phyloP scores from a whole-genome alignment of 2,113 vertebrate species.

The Geococcyx californianus region DNA sequence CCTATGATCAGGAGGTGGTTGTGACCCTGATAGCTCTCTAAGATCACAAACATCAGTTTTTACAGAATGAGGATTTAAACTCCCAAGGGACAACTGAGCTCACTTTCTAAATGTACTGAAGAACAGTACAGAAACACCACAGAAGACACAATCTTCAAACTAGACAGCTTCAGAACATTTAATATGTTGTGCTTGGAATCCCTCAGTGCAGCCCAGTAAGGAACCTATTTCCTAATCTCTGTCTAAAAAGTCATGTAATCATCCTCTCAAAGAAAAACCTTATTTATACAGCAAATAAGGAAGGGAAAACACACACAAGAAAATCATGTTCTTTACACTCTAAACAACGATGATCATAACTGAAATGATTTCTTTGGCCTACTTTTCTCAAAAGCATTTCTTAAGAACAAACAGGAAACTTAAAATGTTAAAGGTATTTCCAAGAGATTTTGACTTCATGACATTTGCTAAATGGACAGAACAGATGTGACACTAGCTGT shows the following conservation, averaged over 20 bases:
- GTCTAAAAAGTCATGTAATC: not conserved
- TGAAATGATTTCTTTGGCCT: not conserved
- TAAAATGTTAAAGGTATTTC: not conserved
- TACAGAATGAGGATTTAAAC: not conserved
- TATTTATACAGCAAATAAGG: not conserved
- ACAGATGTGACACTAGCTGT: not conserved
- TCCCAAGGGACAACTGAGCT: not conserved
- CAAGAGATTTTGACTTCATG: not conserved
- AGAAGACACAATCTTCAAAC: not conserved
- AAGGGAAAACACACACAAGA: not conserved
- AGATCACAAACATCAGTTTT: not conserved
- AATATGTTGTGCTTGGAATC: not conserved
- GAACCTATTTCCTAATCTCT: not conserved
- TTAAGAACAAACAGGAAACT: not conserved
- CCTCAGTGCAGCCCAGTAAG: not conserved
- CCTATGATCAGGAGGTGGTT: not conserved
- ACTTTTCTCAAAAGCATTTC: not conserved
- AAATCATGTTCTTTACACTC: not conserved
- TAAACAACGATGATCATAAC: not conserved
- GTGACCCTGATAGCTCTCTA: not conserved
- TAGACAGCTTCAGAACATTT: not conserved
- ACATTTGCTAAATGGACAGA: not conserved
- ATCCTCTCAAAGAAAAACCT: not conserved
- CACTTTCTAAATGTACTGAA: not conserved
- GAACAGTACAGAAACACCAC: not conserved